These are phyloP conservation scores for Ifrita kowaldi DNA, from an alignment of 2,113 vertebrate species.

Conservation along the genomic window DNA sequence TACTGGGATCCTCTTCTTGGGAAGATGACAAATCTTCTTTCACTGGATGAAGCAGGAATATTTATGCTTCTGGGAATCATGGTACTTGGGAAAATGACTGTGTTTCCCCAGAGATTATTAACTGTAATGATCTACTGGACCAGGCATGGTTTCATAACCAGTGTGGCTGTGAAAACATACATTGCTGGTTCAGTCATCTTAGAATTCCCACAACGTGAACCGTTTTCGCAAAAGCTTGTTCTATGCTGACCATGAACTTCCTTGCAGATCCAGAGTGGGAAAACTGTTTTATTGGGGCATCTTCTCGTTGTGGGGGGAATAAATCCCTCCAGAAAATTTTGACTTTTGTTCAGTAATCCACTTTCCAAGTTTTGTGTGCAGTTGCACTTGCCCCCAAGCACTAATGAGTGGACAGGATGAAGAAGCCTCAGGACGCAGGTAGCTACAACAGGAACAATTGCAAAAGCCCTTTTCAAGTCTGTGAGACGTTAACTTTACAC, in stretches of 20 bases:
- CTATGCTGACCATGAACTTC: not conserved
- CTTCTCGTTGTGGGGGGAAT: not conserved
- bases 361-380: not conserved
- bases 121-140: not conserved
- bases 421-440: not conserved
- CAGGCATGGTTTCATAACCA: not conserved
- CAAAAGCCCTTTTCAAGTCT: not conserved
- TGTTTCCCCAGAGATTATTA: not conserved
- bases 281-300: not conserved
- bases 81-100: not conserved
- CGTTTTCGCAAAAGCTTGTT: not conserved
- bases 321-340: not conserved
- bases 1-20: not conserved
- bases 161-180: not conserved
- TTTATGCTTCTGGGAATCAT: not conserved
- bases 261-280: not conserved
- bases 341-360: not conserved
- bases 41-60: not conserved
- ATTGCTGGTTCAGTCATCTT: not conserved
- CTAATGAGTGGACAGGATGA: not conserved
- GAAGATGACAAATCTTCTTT: slow-evolving; percentile 2
- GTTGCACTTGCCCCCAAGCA: not conserved
- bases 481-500: not conserved
- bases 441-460: not conserved
- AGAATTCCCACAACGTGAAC: not conserved